A percentile compares a stretch with the other conserved stretches of the same genome.
Evolutionary conservation across 2,888 invertebrate genomes (phyloP).

Genomic region (Hirtodrosophila duncani): DNA sequence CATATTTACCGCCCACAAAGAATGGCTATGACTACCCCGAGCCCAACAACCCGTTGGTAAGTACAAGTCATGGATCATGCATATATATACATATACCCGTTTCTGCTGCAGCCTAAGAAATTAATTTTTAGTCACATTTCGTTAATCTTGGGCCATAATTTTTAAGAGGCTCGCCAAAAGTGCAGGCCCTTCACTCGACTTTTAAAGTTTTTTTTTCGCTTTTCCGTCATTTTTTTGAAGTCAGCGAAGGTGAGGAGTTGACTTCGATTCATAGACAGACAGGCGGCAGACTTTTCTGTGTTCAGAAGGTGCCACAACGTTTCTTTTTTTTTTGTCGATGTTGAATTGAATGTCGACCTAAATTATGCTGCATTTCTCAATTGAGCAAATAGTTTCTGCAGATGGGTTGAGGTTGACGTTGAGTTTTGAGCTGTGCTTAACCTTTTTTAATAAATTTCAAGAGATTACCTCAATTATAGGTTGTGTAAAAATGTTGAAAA

Average conservation of each 20-base stretch:
- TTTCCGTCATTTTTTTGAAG: too few species aligned
- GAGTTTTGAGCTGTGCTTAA: conserved; percentile 24
- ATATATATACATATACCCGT: neutral
- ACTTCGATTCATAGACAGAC: neutral
- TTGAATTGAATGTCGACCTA: conserved; percentile 43
- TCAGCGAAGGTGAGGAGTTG: neutral
- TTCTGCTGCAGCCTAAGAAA: conserved; percentile 29
- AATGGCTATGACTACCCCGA: conserved; percentile 87
- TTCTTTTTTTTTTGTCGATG: neutral
- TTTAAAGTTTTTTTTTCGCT: conserved; percentile 25
- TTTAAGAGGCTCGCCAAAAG: conserved; percentile 12
- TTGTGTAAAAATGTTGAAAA: neutral
- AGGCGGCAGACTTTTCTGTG: conserved; percentile 9
- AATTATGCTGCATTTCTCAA: conserved; percentile 51
- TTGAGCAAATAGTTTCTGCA: conserved; percentile 37
- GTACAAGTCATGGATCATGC: conserved; percentile 36
- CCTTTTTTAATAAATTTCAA: conserved; percentile 22
- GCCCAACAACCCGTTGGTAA: conserved; percentile 79
- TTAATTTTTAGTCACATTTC: conserved; percentile 54
- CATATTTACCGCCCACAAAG: conserved; percentile 85
- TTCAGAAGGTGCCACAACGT: neutral
- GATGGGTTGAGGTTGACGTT: conserved; percentile 28
- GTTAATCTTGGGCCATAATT: conserved; percentile 55
- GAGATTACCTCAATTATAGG: neutral
- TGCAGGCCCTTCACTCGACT: conserved; percentile 35